phyloP scores from a whole-genome alignment of 1,140 invertebrate genomes.

The Babylonia areolata region DNA sequence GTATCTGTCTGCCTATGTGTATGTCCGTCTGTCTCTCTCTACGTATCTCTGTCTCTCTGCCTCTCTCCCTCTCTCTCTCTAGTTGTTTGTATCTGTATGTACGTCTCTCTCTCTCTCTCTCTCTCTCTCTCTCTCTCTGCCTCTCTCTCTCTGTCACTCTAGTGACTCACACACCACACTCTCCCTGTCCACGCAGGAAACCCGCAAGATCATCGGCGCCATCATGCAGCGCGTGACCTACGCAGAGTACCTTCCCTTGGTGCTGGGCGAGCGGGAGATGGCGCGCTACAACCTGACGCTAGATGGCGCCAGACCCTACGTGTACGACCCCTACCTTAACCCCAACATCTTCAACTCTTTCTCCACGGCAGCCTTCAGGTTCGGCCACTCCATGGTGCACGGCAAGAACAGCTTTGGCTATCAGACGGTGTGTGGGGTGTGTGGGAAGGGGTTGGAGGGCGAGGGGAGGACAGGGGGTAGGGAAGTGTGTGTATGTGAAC shows the following conservation, averaged over 20 bases:
- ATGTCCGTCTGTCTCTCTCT: too few relatives aligned
- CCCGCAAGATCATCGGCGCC: conserved; percentile 86
- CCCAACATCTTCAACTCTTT: conserved; percentile 87
- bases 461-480: too few relatives aligned
- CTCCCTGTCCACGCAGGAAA: conserved; percentile 94
- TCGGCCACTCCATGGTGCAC: conserved; percentile 81
- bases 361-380: conserved; percentile 78
- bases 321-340: conserved; percentile 80
- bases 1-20: too few relatives aligned
- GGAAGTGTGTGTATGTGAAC: too few relatives aligned
- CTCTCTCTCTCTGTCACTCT: too few relatives aligned
- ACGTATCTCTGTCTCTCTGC: too few relatives aligned
- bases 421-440: conserved; percentile 5
- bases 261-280: conserved; percentile 80
- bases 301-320: conserved; percentile 76
- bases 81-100: too few relatives aligned
- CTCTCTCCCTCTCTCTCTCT: too few relatives aligned
- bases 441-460: too few relatives aligned
- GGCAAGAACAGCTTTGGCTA: neutral
- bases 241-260: conserved; percentile 90
- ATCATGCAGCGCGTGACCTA: conserved; percentile 90
- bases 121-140: too few relatives aligned
- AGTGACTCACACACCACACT: too few relatives aligned
- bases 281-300: conserved; percentile 40
- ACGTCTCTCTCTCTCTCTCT: too few relatives aligned